phyloP scores from a whole-genome alignment of 2,888 invertebrate genomes.

The Saturnia japonica region DNA sequence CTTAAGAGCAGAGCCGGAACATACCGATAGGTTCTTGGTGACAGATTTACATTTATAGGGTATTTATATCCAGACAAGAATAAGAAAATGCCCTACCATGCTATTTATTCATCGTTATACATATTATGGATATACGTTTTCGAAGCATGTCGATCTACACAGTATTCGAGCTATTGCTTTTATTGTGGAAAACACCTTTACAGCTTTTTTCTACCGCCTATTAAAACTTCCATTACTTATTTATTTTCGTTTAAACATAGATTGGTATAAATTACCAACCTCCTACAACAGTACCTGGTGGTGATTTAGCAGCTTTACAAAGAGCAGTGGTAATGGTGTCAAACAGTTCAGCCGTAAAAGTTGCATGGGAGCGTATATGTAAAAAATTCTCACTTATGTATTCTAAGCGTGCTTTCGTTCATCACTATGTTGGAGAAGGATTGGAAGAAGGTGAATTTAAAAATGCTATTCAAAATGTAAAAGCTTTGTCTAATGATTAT shows the following conservation, averaged over 20 bases:
- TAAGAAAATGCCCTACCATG: background rate
- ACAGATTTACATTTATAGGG: background rate
- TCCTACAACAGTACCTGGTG: constrained; percentile 88
- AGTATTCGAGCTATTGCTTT: background rate
- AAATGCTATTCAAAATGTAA: constrained; percentile 84
- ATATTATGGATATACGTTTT: too few relatives aligned
- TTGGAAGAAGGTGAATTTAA: constrained; percentile 86
- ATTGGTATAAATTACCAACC: constrained; percentile 89
- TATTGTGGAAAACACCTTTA: background rate
- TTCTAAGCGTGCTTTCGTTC: constrained; percentile 92
- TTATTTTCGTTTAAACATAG: constrained; percentile 53
- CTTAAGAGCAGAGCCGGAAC: background rate
- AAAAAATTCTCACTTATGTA: constrained; percentile 92
- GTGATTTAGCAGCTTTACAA: constrained; percentile 87
- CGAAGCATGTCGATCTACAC: too few relatives aligned
- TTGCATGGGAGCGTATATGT: constrained; percentile 90
- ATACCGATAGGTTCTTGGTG: background rate
- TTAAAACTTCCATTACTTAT: background rate
- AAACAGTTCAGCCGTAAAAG: constrained; percentile 89
- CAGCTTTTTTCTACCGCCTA: background rate
- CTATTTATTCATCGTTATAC: background rate
- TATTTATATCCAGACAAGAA: background rate
- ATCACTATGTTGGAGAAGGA: constrained; percentile 91
- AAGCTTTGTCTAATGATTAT: constrained; percentile 85
- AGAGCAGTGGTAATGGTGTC: constrained; percentile 93